These are phyloP conservation scores for Amphipoea oculea DNA, from an alignment of 2,888 invertebrate genomes.

Conservation along the genomic window DNA sequence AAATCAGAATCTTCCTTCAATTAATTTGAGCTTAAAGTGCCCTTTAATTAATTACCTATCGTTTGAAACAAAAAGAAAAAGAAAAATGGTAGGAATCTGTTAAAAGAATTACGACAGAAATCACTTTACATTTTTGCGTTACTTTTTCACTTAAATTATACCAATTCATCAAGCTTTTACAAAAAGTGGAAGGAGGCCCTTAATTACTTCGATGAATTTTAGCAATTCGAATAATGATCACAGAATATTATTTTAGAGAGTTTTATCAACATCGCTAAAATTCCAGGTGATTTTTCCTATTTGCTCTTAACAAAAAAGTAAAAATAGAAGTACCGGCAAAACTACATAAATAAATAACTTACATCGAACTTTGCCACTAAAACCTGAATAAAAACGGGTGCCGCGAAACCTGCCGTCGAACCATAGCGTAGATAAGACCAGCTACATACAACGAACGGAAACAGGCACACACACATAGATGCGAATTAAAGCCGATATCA, in stretches of 20 bases:
- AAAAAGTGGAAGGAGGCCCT: slow-evolving; percentile 4
- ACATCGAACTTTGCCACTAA: slow-evolving; percentile 33
- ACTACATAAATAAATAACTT: slow-evolving; percentile 25
- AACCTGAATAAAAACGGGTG: slow-evolving; percentile 17
- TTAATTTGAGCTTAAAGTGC: slow-evolving; percentile 3
- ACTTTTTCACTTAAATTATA: slow-evolving; percentile 46
- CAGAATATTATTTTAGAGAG: neutral
- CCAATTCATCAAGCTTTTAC: slow-evolving; percentile 30
- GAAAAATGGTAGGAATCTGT: slow-evolving; percentile 13
- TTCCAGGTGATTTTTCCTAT: neutral
- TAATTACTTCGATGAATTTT: slow-evolving; percentile 26
- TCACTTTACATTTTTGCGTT: slow-evolving; percentile 34
- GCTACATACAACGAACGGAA: neutral
- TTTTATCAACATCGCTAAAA: neutral
- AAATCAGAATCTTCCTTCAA: slow-evolving; percentile 7
- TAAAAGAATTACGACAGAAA: slow-evolving; percentile 16
- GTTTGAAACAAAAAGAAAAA: slow-evolving; percentile 26
- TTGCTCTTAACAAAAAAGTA: neutral
- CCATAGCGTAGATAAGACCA: neutral
- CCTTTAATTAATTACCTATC: slow-evolving; percentile 30
- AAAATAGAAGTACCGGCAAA: neutral
- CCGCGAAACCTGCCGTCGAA: neutral
- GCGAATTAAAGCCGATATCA: no score
- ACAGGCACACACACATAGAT: neutral
- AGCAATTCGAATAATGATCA: slow-evolving; percentile 22